Conservation (phyloP, 1,140 invertebrate genomes). For the Oppia nitens region DNA sequence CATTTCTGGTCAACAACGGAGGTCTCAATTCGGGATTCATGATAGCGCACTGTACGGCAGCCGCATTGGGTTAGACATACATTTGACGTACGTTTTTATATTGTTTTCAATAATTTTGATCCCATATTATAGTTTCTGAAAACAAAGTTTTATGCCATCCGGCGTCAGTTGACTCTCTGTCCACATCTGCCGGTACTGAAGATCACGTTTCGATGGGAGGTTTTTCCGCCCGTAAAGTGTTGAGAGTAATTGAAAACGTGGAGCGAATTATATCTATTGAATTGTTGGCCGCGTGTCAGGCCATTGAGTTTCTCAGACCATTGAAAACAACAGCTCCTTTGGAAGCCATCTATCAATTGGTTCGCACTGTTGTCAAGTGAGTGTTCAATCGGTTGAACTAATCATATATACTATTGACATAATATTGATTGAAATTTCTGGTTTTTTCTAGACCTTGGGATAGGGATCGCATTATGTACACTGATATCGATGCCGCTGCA, state of each 20-base stretch:
- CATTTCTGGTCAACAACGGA: conserved; percentile 49
- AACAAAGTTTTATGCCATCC: conserved; percentile 59
- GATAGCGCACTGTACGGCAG: conserved; percentile 55
- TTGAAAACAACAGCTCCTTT: conserved; percentile 48
- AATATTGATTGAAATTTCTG: not conserved
- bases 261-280: conserved; percentile 53
- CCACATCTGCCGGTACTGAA: conserved; percentile 54
- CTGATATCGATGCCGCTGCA: conserved; percentile 43
- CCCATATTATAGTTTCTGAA: conserved; percentile 41
- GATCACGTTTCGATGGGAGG: conserved; percentile 61
- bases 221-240: conserved; percentile 47
- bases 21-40: conserved; percentile 59
- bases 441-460: conserved; percentile 37
- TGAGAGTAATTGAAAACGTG: conserved; percentile 46
- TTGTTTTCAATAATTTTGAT: conserved; percentile 5
- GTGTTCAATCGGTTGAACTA: conserved; percentile 10
- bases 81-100: not conserved
- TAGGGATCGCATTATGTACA: conserved; percentile 47
- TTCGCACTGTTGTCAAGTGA: conserved; percentile 38
- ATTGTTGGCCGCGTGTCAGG: conserved; percentile 50
- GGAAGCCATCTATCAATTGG: conserved; percentile 46
- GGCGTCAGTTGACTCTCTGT: conserved; percentile 48
- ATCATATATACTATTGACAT: not conserved
- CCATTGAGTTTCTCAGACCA: conserved; percentile 52
- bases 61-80: conserved; percentile 48